phyloP scores from a whole-genome alignment of 92 coral and sea anemone genomes.

The Virgularia gustaviana region DNA sequence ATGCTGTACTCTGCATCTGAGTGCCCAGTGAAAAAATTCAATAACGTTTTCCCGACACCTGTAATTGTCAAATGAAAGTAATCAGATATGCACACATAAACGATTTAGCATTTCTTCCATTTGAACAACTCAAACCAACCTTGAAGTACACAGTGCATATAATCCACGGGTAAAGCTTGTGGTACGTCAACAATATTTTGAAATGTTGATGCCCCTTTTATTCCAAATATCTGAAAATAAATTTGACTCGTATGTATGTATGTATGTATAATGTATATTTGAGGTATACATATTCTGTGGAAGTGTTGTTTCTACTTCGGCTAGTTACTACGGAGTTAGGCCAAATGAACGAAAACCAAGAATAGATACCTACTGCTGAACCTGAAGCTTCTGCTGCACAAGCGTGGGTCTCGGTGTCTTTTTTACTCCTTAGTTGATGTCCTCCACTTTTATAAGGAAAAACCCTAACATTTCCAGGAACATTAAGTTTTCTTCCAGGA shows the following conservation, averaged over 20 bases:
- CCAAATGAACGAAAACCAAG: too few species aligned
- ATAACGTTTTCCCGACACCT: background rate
- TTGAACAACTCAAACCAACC: constrained; percentile 18
- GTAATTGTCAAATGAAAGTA: too few species aligned
- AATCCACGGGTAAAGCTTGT: constrained; percentile 44
- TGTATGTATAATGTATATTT: too few species aligned
- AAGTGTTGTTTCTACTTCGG: too few species aligned
- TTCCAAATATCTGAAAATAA: constrained; percentile 22
- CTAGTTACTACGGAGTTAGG: too few species aligned
- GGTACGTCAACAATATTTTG: constrained; percentile 43
- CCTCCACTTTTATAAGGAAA: constrained; percentile 33
- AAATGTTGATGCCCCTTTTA: constrained; percentile 48
- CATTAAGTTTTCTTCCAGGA: constrained; percentile 6
- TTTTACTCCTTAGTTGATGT: constrained; percentile 13
- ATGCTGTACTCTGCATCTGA: constrained; percentile 30
- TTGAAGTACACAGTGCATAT: constrained; percentile 59
- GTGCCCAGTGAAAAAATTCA: background rate
- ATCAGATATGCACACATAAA: too few species aligned
- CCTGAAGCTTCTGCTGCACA: constrained; percentile 34
- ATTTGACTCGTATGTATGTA: background rate
- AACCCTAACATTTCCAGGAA: constrained; percentile 35
- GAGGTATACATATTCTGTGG: too few species aligned
- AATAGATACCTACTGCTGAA: constrained; percentile 25
- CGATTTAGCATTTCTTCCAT: too few species aligned
- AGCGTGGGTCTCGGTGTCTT: constrained; percentile 39